Evolutionary conservation across 2,888 invertebrate genomes (phyloP).

Genomic region (Habroteleia sp.): DNA sequence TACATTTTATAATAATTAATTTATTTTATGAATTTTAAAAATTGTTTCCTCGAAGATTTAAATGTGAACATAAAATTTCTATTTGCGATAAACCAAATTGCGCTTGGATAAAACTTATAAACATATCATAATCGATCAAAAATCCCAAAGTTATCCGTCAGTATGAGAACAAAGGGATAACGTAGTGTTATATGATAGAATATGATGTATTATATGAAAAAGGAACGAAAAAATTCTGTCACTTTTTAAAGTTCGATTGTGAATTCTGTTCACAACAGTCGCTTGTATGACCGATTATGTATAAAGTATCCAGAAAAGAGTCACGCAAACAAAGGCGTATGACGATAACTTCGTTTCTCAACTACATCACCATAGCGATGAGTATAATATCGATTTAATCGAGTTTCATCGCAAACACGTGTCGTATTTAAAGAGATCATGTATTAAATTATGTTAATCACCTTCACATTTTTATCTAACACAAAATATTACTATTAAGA

Average conservation of each 20-base stretch:
- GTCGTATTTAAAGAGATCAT: constrained; percentile 29
- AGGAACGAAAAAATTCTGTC: neutral
- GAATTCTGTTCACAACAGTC: constrained; percentile 26
- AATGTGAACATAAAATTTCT: too few relatives aligned
- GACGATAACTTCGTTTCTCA: constrained; percentile 53
- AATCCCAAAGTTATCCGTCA: neutral
- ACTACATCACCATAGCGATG: constrained; percentile 16
- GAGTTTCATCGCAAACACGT: constrained; percentile 53
- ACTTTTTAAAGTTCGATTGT: constrained; percentile 21
- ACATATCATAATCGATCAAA: constrained; percentile 25
- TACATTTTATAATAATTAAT: too few relatives aligned
- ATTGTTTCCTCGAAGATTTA: too few relatives aligned
- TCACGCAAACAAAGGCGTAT: constrained; percentile 35
- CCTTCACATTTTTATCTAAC: constrained; percentile 20
- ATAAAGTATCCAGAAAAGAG: constrained; percentile 39
- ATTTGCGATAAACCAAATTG: too few relatives aligned
- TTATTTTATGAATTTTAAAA: too few relatives aligned
- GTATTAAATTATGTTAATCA: constrained; percentile 48
- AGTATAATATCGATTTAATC: constrained; percentile 57
- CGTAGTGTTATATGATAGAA: constrained; percentile 10
- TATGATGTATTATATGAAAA: constrained; percentile 7
- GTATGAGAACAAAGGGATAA: neutral
- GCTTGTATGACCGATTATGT: constrained; percentile 37
- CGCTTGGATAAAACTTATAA: too few relatives aligned
- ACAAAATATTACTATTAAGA: neutral